Base-by-base conservation (phyloP, 2,113 vertebrate genomes). In the Apeltes quadracus region DNA sequence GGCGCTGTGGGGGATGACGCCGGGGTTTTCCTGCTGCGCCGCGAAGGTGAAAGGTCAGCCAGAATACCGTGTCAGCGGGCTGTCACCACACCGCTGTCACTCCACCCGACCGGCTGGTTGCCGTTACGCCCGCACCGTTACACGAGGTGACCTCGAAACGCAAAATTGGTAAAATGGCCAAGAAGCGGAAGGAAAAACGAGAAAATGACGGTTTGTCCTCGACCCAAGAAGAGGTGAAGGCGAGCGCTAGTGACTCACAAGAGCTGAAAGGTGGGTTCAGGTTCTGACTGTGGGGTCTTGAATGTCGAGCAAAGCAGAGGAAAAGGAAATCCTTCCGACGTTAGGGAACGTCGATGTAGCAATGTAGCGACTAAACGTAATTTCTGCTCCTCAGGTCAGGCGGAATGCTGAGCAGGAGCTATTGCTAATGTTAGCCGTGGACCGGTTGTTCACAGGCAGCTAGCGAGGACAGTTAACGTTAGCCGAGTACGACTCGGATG, bases 161-260 rank as follows among this genome's bases (percentile, higher is more conserved):
- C 50, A 20, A 34, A 58, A n/a, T 2, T 1, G 8, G 25, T 54
- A 78, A 34, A 68, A 94, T 93, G 94, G 86, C 89, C 20, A 94
- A 90, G 70, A 94, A 93, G 75, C 91, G 93, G 69, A 90, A 85
- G 84, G 91, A 92, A 43, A 81, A 48, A 56, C 83, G 79, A 27
- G 92, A 93, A 25, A 69, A 44, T 2, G 91, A 92, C n/a, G 68
- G 23, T 5, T 41, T 81, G 70, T 71, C 83, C 2, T 43, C 78
- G 27, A 27, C 34, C 1, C 77, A 86, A 12, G 87, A 89, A 20
- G 90, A 92, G 23, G 39, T 70, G 67, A 89, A 84, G 65, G 61
- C 66, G 36, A 75, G 69, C n/a, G 74, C 38, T 5, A 44, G 32
- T 20, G 83, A 91, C 39, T 58, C 76, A 2, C 75, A 69, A 20